Evolutionary conservation across 2,888 invertebrate genomes (phyloP), one percentile per base, ranked within the genome.

Genomic region (Ochropleura leucogaster): DNA sequence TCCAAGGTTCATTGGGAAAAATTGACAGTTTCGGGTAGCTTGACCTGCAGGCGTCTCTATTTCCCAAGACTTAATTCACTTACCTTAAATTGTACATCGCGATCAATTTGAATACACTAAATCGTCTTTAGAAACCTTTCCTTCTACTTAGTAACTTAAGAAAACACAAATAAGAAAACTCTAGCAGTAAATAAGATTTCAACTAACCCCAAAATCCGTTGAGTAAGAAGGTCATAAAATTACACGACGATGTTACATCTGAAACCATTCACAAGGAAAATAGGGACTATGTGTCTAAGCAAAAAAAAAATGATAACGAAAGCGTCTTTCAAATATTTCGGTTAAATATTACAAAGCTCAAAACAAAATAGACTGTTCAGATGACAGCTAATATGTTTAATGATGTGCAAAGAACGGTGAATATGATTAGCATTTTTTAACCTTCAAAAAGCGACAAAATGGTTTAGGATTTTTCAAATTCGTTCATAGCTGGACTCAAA

Each of bases 171-270:
- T 80, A 66, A 66, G 59, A 44, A 30, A 47, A 18, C 4, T 16
- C 59, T 47, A 4, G 18, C 18, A 60, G 40, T 65, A 42, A 68
- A 74, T 80, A 74, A 74, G 59, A 74, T 65, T 65, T 65, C 60
- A n/a, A 40, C 62, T 18, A 57, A 68, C 18, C 55, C 49, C 20
- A 2, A 62, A 68, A 74, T 16, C 49, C 30, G 55, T 65, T 60
- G 40, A 68, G 53, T 69, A 55, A 69, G 68, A 64, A 62, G 47
- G 62, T 66, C 62, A 59, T 82, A 62, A 67, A 69, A 65, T 47
- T 81, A 59, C 60, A 76, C 14, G n/a, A 20, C 12, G 9, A 44
- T 68, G 47, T 20, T 42, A 81, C 30, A 69, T 65, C 30, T 65
- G 51, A 55, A 49, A 67, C 47, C 63, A 68, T 42, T 74, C 55